Evolutionary conservation across 2,888 invertebrate species (phyloP).

Genomic region (Euclidia mi): DNA sequence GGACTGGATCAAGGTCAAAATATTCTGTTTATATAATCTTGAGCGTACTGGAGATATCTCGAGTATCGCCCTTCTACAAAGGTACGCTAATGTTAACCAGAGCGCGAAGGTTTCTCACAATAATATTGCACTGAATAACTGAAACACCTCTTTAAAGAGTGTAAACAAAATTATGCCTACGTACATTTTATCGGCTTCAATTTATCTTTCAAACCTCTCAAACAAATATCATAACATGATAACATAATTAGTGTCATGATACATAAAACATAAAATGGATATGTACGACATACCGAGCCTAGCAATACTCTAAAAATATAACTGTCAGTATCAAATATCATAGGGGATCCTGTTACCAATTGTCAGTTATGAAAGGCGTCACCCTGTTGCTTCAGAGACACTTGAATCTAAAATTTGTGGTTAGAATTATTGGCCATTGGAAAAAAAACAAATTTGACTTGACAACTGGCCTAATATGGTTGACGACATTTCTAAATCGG

Average conservation of each 20-base stretch:
- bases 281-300: constrained; percentile 2
- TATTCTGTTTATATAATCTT: no score
- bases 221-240: not conserved
- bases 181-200: not conserved
- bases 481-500: constrained; percentile 57
- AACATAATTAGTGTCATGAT: constrained; percentile 1
- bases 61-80: no score
- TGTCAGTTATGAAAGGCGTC: constrained; percentile 55
- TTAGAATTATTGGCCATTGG: constrained; percentile 63
- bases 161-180: no score
- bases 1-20: no score
- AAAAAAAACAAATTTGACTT: constrained; percentile 43
- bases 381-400: constrained; percentile 62
- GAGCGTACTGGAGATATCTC: no score
- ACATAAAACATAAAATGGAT: constrained; percentile 1
- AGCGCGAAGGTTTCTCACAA: no score
- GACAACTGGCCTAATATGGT: constrained; percentile 54
- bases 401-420: constrained; percentile 69
- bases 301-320: constrained; percentile 30
- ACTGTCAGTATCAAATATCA: constrained; percentile 50
- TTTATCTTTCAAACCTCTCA: not conserved
- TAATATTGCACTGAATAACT: no score
- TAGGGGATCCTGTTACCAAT: constrained; percentile 41
- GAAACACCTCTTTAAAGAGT: no score
- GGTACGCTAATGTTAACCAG: no score